Percentiles rank a stretch among this genome's conserved stretches.
Evolutionary conservation across 2,888 invertebrate genomes (phyloP).

Genomic region (Spatulosminthurus flaviceps): DNA sequence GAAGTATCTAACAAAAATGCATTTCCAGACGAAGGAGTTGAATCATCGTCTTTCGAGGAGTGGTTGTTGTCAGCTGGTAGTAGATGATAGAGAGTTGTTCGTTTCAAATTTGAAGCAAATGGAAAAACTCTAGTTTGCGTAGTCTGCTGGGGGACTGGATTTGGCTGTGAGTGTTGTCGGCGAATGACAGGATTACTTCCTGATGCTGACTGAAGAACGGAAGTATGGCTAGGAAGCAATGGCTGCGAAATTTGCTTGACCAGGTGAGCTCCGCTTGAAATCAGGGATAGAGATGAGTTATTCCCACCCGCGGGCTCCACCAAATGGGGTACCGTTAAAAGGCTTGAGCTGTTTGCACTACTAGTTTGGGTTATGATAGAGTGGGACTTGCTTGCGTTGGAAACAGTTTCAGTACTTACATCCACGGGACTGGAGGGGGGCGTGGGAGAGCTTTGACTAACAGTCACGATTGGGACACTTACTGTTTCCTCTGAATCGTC

Average conservation of each 20-base stretch:
- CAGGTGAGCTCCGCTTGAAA: conserved; percentile 51
- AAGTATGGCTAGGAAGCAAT: conserved; percentile 56
- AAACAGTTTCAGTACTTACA: conserved; percentile 5
- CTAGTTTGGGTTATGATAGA: background rate
- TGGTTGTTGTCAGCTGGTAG: conserved; percentile 38
- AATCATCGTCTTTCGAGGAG: conserved; percentile 46
- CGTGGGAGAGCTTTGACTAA: conserved; percentile 62
- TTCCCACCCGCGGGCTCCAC: conserved; percentile 6
- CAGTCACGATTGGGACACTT: conserved; percentile 61
- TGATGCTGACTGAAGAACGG: conserved; percentile 25
- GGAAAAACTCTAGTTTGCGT: conserved; percentile 41
- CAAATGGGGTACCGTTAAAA: conserved; percentile 36
- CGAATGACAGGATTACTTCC: conserved; percentile 55
- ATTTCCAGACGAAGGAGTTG: conserved; percentile 25
- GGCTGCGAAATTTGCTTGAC: conserved; percentile 63
- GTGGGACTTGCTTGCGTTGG: background rate
- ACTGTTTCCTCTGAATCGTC: conserved; percentile 27
- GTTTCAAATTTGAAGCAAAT: conserved; percentile 21
- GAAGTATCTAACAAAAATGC: conserved; percentile 50
- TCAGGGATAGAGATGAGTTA: background rate
- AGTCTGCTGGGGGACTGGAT: conserved; percentile 38
- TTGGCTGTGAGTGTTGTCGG: conserved; percentile 62
- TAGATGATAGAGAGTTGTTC: conserved; percentile 42
- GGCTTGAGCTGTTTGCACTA: conserved; percentile 1
- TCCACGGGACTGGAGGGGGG: conserved; percentile 61